Evolutionary conservation across 2,888 invertebrate species (phyloP), one percentile per base, ranked within the genome.

Genomic region (Orchesellides sinensis): DNA sequence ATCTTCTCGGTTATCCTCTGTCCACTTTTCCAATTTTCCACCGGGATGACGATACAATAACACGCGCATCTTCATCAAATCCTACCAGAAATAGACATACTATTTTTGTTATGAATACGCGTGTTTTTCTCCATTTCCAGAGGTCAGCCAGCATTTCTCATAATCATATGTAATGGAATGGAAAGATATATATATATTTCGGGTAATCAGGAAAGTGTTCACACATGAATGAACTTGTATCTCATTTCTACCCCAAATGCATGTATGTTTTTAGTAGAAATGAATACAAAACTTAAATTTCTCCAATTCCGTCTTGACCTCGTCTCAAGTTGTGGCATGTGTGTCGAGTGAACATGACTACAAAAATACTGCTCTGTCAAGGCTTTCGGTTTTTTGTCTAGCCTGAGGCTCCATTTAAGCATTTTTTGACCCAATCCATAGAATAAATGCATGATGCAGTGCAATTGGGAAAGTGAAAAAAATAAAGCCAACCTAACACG

Each of bases 151-250:
- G n/a, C n/a, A n/a, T n/a, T n/a, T n/a, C n/a, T n/a, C n/a, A n/a
- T n/a, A n/a, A n/a, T n/a, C n/a, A n/a, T n/a, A n/a, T n/a, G n/a
- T n/a, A n/a, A n/a, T n/a, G n/a, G n/a, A n/a, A n/a, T n/a, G n/a
- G n/a, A n/a, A n/a, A n/a, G n/a, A n/a, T n/a, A n/a, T n/a, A n/a
- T n/a, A n/a, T n/a, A 35, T 35, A 35, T 35, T 35, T 6, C 8
- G 35, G 12, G 35, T 6, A 35, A 35, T 8, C 6, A 35, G 12
- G 12, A 35, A 8, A 8, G 10, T 21, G 40, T 25, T 25, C 32
- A 73, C 73, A 73, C 73, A 73, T 61, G 61, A 63, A 40, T 73
- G 73, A 61, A 63, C 47, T 70, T 61, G 23, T 32, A 72, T 72
- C 59, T 59, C 72, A 61, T 59, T n/a, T n/a, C n/a, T 8, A 35